These are phyloP conservation scores for Macrosoma leucophasiata DNA, from an alignment of 2,888 invertebrate genomes.

Conservation along the genomic window DNA sequence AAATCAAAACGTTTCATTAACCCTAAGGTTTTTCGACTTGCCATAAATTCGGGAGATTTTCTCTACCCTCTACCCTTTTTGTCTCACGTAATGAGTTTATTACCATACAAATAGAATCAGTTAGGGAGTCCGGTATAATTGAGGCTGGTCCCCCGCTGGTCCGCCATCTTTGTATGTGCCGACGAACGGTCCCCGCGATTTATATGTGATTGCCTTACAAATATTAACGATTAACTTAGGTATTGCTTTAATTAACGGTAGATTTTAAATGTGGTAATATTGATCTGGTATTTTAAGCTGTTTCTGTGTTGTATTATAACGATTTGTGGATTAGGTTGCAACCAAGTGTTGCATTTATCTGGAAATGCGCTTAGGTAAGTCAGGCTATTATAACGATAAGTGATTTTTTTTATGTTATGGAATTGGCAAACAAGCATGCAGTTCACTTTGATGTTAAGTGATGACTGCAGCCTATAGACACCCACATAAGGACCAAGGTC, in stretches of 20 bases:
- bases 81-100: slow-evolving; percentile 68
- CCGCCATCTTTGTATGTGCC: slow-evolving; percentile 50
- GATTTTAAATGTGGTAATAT: slow-evolving; percentile 11
- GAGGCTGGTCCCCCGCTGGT: slow-evolving; percentile 64
- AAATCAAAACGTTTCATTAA: slow-evolving; percentile 32
- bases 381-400: too few species aligned
- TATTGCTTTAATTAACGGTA: slow-evolving; percentile 25
- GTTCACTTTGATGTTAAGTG: too few species aligned
- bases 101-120: slow-evolving; percentile 72
- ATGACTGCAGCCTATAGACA: too few species aligned
- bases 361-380: too few species aligned
- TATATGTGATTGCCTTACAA: slow-evolving; percentile 48
- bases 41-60: slow-evolving; percentile 45
- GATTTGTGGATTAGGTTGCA: background rate
- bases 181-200: slow-evolving; percentile 28
- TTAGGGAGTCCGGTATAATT: slow-evolving; percentile 56
- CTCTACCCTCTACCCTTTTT: slow-evolving; percentile 51
- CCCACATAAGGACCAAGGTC: too few species aligned
- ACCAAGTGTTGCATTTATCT: background rate
- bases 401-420: too few species aligned
- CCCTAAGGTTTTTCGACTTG: slow-evolving; percentile 32
- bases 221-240: slow-evolving; percentile 34
- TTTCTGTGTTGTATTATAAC: background rate
- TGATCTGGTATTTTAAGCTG: slow-evolving; percentile 4
- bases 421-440: too few species aligned